Evolutionary conservation across 2,797 vertebrate genomes (phyloP).

Genomic region (Anomalospiza imberbis): DNA sequence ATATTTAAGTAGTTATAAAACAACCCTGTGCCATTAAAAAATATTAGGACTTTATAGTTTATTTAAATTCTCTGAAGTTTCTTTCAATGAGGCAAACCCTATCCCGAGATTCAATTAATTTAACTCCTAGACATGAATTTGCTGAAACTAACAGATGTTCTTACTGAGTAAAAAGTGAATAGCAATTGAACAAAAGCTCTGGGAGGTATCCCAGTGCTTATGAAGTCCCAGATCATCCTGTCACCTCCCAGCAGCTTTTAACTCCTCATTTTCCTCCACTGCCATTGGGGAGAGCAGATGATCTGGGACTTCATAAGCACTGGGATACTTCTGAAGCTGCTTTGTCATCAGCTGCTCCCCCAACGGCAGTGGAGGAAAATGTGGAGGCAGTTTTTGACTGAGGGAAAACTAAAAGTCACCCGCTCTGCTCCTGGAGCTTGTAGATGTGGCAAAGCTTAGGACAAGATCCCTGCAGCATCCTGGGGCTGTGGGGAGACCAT

Average conservation of each 20-base stretch:
- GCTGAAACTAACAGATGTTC: slow-evolving; percentile 23
- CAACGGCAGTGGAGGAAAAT: not conserved
- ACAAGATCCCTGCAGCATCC: rapidly evolving
- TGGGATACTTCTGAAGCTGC: not conserved
- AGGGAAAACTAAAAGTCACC: not conserved
- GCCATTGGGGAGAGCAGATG: too few relatives aligned
- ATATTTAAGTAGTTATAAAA: slow-evolving; percentile 34
- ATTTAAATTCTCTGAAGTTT: slow-evolving; percentile 42
- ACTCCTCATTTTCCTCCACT: not conserved
- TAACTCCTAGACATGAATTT: slow-evolving; percentile 31
- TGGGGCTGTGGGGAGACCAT: not conserved
- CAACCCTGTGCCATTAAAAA: not conserved
- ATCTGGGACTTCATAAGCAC: too few relatives aligned
- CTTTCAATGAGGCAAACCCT: slow-evolving; percentile 23
- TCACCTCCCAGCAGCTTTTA: not conserved
- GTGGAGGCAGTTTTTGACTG: not conserved
- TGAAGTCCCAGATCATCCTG: slow-evolving; percentile 14
- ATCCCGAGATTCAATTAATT: slow-evolving; percentile 22
- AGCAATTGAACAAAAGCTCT: slow-evolving; percentile 22
- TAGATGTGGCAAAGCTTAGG: not conserved
- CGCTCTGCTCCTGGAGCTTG: not conserved
- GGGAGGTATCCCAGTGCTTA: not conserved
- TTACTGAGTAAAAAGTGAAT: slow-evolving; percentile 2
- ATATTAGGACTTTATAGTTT: slow-evolving; percentile 26
- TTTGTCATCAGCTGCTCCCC: not conserved